These are phyloP conservation scores for Bombus polaris DNA, from an alignment of 1,140 invertebrate genomes.

Conservation along the genomic window DNA sequence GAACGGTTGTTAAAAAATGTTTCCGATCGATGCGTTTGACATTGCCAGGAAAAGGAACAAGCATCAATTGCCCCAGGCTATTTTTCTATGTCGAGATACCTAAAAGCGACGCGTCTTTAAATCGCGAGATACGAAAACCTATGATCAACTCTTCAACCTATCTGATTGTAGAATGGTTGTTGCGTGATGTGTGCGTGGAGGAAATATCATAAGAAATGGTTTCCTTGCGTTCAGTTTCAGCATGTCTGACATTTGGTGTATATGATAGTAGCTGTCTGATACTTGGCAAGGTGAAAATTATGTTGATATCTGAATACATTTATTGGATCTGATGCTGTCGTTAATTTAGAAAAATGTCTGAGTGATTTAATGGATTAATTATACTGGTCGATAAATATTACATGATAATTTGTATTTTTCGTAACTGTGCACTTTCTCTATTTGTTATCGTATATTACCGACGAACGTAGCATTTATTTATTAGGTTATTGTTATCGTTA, in stretches of 20 bases:
- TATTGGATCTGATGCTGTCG: too few relatives aligned
- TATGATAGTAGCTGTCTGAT: neutral
- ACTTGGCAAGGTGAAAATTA: neutral
- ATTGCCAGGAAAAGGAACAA: neutral
- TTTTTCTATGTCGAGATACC: neutral
- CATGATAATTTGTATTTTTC: too few relatives aligned
- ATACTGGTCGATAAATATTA: neutral
- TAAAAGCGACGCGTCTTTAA: conserved; percentile 5
- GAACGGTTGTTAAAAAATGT: neutral
- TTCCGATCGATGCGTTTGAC: neutral
- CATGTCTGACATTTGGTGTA: neutral
- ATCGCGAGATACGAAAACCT: neutral
- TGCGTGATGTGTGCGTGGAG: neutral
- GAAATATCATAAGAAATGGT: neutral
- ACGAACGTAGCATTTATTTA: neutral
- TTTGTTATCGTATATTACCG: too few relatives aligned
- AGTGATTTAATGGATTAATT: neutral
- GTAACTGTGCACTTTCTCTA: too few relatives aligned
- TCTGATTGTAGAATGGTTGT: neutral
- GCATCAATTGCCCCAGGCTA: neutral
- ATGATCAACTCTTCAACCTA: conserved; percentile 2
- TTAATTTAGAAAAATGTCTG: neutral
- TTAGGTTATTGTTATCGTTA: neutral
- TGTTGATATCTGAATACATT: too few relatives aligned
- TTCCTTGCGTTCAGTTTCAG: neutral